Conservation (phyloP, 2,797 vertebrate genomes). For the Chromis chromis region DNA sequence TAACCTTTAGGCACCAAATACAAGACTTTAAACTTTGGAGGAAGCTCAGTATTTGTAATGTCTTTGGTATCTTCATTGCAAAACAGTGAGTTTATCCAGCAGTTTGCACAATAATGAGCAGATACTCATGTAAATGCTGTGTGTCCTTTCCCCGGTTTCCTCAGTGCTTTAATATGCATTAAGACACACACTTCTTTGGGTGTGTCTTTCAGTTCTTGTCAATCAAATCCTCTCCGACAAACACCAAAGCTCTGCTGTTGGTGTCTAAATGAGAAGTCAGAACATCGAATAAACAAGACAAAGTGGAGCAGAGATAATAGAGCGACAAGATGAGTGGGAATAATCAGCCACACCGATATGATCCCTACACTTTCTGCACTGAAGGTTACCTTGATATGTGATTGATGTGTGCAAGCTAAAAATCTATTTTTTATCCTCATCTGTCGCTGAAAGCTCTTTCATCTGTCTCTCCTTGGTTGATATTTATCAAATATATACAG, state of each 20-base stretch:
- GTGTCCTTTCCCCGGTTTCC: background rate
- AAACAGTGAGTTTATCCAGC: slow-evolving; percentile 8
- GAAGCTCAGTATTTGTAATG: background rate
- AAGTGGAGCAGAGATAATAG: slow-evolving; percentile 17
- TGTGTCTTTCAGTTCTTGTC: slow-evolving; percentile 13
- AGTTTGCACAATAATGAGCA: slow-evolving; percentile 11
- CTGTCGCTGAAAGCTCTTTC: slow-evolving; percentile 55
- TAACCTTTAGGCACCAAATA: background rate
- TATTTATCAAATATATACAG: slow-evolving; percentile 47
- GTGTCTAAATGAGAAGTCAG: slow-evolving; percentile 17
- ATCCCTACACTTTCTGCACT: slow-evolving; percentile 34
- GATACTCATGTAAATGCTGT: slow-evolving; percentile 7
- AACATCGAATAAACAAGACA: slow-evolving; percentile 29
- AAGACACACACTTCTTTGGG: background rate
- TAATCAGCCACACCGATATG: slow-evolving; percentile 9
- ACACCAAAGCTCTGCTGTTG: slow-evolving; percentile 19
- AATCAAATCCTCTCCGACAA: background rate
- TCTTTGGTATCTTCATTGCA: slow-evolving; percentile 7
- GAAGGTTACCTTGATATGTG: slow-evolving; percentile 61
- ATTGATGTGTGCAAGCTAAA: slow-evolving; percentile 51
- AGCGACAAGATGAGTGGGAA: slow-evolving; percentile 33
- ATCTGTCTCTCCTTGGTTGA: slow-evolving; percentile 42
- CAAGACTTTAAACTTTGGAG: background rate
- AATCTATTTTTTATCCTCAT: slow-evolving; percentile 60
- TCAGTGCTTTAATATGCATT: background rate